phyloP scores from a whole-genome alignment of 2,888 invertebrate genomes.

The Ectobius pallidus region DNA sequence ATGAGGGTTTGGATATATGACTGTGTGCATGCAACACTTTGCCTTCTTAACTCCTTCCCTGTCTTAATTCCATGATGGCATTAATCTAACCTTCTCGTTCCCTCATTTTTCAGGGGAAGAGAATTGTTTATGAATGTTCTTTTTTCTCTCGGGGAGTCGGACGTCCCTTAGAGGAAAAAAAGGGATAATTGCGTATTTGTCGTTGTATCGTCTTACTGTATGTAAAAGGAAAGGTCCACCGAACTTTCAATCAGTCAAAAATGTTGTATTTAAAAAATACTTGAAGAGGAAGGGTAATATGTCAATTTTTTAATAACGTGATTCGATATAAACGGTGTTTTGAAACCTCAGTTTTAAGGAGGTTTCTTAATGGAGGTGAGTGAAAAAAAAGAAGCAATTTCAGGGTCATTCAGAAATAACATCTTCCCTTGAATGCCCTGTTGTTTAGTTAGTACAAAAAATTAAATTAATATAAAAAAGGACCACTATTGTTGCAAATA shows the following conservation, averaged over 20 bases:
- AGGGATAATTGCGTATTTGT: constrained; percentile 22
- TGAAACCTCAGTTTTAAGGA: constrained; percentile 39
- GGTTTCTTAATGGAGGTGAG: constrained; percentile 42
- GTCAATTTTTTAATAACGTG: constrained; percentile 35
- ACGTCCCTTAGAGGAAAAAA: constrained; percentile 17
- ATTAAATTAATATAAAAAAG: constrained; percentile 42
- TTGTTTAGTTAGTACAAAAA: constrained; percentile 47
- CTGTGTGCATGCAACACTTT: constrained; percentile 27
- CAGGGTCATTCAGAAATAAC: constrained; percentile 38
- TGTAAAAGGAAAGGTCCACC: constrained; percentile 43
- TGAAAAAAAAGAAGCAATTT: constrained; percentile 37
- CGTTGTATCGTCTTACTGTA: constrained; percentile 43
- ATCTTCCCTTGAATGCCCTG: constrained; percentile 39
- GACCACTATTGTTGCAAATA: constrained; percentile 42
- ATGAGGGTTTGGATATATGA: constrained; percentile 20
- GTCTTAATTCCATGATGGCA: constrained; percentile 43
- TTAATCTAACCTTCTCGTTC: constrained; percentile 36
- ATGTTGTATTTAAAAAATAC: constrained; percentile 35
- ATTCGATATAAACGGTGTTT: constrained; percentile 31
- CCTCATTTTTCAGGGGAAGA: constrained; percentile 32
- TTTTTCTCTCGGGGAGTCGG: constrained; percentile 16
- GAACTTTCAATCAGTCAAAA: constrained; percentile 43
- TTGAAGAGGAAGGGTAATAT: constrained; percentile 33
- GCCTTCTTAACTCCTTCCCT: constrained; percentile 41
- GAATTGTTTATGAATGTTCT: constrained; percentile 29